Percentiles rank a stretch among this genome's conserved stretches.
Conservation (phyloP, 2,797 vertebrate genomes). For the Poeciliopsis turneri region DNA sequence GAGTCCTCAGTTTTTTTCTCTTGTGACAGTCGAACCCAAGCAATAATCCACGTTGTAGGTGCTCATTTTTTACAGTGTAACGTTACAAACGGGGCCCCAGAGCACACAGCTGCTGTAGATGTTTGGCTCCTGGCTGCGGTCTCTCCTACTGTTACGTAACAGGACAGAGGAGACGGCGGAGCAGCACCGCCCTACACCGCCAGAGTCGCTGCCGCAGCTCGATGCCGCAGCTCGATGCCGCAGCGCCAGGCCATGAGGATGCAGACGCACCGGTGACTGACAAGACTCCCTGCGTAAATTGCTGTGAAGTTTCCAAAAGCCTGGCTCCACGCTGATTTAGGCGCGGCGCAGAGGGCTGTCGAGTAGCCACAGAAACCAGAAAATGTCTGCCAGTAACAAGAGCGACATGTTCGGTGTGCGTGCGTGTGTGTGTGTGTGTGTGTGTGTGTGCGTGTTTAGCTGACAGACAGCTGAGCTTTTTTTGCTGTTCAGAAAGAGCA, state of each 20-base stretch:
- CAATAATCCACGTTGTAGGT: not conserved
- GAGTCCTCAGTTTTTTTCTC: not conserved
- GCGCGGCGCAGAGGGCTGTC: not conserved
- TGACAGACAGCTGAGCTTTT: not conserved
- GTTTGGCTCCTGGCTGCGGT: not conserved
- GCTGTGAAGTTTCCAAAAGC: not conserved
- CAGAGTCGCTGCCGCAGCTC: constrained; percentile 76
- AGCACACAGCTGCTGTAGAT: not conserved
- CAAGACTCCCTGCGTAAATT: constrained; percentile 45
- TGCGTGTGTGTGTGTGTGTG: not conserved
- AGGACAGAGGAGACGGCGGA: constrained; percentile 3
- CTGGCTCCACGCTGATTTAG: not conserved
- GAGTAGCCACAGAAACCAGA: not conserved
- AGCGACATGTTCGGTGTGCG: not conserved
- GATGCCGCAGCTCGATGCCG: constrained; percentile 71
- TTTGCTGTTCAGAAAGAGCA: not conserved
- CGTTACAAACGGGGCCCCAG: not conserved
- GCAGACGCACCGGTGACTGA: constrained; percentile 80
- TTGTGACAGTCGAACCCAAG: not conserved
- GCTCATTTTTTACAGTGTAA: not conserved
- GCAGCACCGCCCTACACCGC: constrained; percentile 81
- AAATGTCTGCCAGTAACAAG: not conserved
- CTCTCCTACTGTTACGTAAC: not conserved
- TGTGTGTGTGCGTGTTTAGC: not conserved
- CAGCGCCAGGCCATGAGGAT: constrained; percentile 71